These are phyloP conservation scores for Micromys minutus DNA, from an alignment of 2,113 vertebrate genomes.

Conservation along the genomic window DNA sequence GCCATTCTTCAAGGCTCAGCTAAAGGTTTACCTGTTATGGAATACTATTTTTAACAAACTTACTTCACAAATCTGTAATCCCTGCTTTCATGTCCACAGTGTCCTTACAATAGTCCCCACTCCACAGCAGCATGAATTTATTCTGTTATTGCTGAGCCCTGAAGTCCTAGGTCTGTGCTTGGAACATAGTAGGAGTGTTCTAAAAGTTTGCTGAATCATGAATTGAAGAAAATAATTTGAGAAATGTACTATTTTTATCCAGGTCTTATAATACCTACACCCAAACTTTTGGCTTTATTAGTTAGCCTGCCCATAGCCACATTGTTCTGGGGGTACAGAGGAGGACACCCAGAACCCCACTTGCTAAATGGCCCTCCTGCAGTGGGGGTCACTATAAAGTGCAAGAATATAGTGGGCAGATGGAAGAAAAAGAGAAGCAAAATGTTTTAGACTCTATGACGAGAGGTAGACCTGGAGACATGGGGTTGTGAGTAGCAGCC, in stretches of 20 bases:
- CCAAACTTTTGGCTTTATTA: background rate
- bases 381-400: background rate
- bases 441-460: background rate
- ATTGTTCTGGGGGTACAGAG: too few relatives aligned
- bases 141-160: background rate
- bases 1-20: background rate
- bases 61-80: background rate
- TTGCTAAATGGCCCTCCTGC: background rate
- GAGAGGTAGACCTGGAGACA: background rate
- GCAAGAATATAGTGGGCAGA: background rate
- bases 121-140: too few relatives aligned
- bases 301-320: background rate
- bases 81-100: background rate
- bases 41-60: background rate
- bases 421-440: background rate
- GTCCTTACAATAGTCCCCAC: background rate
- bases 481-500: background rate
- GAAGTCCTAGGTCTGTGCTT: background rate
- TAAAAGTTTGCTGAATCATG: background rate
- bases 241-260: background rate
- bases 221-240: background rate
- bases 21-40: background rate
- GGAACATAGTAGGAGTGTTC: background rate
- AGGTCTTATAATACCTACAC: background rate
- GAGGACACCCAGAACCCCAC: background rate